A percentile compares a stretch with the other conserved stretches of the same genome.
Evolutionary conservation across 2,113 vertebrate genomes (phyloP).

Genomic region (Tylochromis polylepis): DNA sequence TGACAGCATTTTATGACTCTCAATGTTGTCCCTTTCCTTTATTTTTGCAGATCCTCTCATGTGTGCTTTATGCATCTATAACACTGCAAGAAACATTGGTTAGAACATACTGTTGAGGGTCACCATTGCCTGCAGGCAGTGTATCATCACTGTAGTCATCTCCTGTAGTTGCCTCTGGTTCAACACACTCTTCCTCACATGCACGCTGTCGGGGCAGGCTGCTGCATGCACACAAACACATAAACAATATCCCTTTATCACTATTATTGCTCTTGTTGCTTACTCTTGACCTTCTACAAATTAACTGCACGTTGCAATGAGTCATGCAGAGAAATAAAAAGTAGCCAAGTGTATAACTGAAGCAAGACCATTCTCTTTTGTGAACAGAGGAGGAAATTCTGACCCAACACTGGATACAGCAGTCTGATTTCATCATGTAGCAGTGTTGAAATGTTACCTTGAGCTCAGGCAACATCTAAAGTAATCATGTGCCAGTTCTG

Average conservation of each 20-base stretch:
- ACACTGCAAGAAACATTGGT: background rate
- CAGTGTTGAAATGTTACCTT: slow-evolving; percentile 29
- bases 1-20: background rate
- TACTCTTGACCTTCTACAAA: background rate
- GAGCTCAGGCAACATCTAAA: slow-evolving; percentile 41
- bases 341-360: background rate
- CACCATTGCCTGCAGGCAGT: slow-evolving; percentile 49
- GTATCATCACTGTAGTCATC: slow-evolving; percentile 57
- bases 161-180: slow-evolving; percentile 56
- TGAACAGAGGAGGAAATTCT: background rate
- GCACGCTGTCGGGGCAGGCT: slow-evolving; percentile 13
- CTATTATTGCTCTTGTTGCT: background rate
- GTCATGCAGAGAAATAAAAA: background rate
- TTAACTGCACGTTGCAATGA: background rate
- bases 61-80: background rate
- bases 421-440: slow-evolving; percentile 22
- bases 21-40: background rate
- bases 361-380: background rate
- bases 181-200: slow-evolving; percentile 63
- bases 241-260: slow-evolving; percentile 10
- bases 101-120: slow-evolving; percentile 63
- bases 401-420: background rate
- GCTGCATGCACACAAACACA: slow-evolving; percentile 39
- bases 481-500: slow-evolving; percentile 34
- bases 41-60: background rate